These are phyloP conservation scores for Pseudeuparius sepicola DNA, from an alignment of 2,888 invertebrate species.

Conservation along the genomic window DNA sequence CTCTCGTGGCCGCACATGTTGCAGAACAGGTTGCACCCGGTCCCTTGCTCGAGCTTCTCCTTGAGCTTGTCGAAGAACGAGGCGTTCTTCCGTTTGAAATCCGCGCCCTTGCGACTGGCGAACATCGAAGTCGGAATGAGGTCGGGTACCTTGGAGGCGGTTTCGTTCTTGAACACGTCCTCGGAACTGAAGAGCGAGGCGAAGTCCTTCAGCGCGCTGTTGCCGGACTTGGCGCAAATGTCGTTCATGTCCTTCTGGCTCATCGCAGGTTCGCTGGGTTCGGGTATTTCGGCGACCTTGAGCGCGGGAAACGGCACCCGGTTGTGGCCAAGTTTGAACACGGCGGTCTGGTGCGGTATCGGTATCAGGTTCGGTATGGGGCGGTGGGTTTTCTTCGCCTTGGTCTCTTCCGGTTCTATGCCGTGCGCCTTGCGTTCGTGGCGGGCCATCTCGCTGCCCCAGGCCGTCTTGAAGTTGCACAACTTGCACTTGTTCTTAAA, in stretches of 20 bases:
- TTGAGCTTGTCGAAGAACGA: conserved; percentile 77
- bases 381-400: conserved; percentile 40
- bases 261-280: conserved; percentile 33
- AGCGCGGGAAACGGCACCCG: conserved; percentile 22
- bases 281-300: conserved; percentile 20
- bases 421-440: conserved; percentile 43
- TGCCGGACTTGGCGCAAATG: conserved; percentile 40
- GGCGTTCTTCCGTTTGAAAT: conserved; percentile 45
- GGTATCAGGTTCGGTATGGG: conserved; percentile 72
- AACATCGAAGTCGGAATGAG: conserved; percentile 30
- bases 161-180: conserved; percentile 32
- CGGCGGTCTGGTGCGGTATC: conserved; percentile 39
- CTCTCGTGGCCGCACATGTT: conserved; percentile 64
- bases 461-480: conserved; percentile 48
- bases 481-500: conserved; percentile 42
- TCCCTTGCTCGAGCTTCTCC: conserved; percentile 57
- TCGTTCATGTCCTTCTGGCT: conserved; percentile 41
- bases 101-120: conserved; percentile 18
- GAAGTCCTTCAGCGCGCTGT: conserved; percentile 46
- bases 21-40: conserved; percentile 57
- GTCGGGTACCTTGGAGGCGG: conserved; percentile 30
- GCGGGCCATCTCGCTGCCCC: conserved; percentile 47
- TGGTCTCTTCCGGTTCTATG: conserved; percentile 24
- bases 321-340: conserved; percentile 43
- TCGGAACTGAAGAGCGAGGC: conserved; percentile 41